Percentiles rank a stretch among this genome's conserved stretches.
Conservation (phyloP, 2,797 vertebrate species). For the Brachyalestes nurse region DNA sequence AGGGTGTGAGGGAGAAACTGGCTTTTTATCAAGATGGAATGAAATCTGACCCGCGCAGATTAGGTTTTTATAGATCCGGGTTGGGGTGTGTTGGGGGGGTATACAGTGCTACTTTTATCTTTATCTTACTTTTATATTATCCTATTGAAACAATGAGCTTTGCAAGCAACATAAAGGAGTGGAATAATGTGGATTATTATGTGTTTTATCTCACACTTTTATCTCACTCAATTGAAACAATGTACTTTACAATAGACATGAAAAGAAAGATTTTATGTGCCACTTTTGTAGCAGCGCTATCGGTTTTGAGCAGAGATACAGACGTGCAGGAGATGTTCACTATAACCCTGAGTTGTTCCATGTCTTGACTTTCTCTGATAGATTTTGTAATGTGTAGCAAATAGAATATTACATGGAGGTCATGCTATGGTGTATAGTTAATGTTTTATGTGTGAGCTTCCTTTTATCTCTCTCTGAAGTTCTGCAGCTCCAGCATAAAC, state of each 20-base stretch:
- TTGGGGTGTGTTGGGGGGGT: slow-evolving; percentile 19
- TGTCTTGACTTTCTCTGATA: slow-evolving; percentile 26
- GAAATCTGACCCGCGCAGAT: slow-evolving; percentile 74
- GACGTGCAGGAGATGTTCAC: background rate
- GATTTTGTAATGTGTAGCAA: slow-evolving; percentile 42
- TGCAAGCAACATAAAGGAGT: background rate
- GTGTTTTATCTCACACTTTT: background rate
- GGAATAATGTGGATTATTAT: background rate
- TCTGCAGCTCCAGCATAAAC: slow-evolving; percentile 1
- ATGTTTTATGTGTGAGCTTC: slow-evolving; percentile 45
- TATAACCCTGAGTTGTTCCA: slow-evolving; percentile 25
- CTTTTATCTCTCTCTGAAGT: slow-evolving; percentile 50
- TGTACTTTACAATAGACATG: too few relatives aligned
- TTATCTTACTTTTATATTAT: slow-evolving; percentile 13
- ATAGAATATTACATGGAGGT: slow-evolving; percentile 52
- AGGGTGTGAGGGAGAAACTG: slow-evolving; percentile 80
- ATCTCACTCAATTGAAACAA: background rate
- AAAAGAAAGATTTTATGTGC: background rate
- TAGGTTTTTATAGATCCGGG: slow-evolving; percentile 74
- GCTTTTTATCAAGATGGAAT: slow-evolving; percentile 80
- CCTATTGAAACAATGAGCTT: slow-evolving; percentile 16
- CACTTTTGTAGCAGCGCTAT: background rate
- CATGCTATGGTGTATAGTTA: slow-evolving; percentile 23
- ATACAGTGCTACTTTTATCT: slow-evolving; percentile 17
- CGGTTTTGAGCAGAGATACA: slow-evolving; percentile 1